Conservation (phyloP, 2,888 invertebrate genomes). For the Spatulosminthurus flaviceps region DNA sequence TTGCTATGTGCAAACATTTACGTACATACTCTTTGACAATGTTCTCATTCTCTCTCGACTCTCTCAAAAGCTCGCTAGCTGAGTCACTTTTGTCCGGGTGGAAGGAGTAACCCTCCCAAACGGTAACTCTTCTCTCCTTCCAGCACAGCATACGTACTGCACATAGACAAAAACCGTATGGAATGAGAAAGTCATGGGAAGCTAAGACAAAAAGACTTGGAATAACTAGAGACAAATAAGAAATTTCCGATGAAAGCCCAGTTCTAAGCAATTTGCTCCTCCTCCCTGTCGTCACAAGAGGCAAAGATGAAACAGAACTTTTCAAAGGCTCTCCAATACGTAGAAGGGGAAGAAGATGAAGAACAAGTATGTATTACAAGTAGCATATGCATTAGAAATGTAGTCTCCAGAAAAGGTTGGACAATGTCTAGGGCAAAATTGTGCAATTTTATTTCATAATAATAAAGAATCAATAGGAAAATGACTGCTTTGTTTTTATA, state of each 20-base stretch:
- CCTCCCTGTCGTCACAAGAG: neutral
- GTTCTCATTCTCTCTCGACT: conserved; percentile 1
- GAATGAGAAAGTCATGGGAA: neutral
- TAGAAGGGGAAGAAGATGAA: conserved; percentile 24
- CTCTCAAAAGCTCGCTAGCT: neutral
- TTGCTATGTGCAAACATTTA: neutral
- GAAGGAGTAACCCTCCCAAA: neutral
- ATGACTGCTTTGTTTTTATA: no score
- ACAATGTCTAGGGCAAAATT: no score
- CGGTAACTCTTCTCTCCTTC: neutral
- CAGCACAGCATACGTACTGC: no score
- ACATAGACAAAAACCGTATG: neutral
- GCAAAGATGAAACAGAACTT: conserved; percentile 28
- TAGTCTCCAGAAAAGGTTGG: no score
- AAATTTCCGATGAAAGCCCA: neutral
- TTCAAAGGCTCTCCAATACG: conserved; percentile 26
- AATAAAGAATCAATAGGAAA: no score
- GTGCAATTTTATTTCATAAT: no score
- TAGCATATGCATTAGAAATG: neutral
- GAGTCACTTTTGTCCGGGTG: neutral
- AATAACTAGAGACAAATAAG: neutral
- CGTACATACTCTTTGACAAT: neutral
- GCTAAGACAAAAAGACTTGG: conserved; percentile 20
- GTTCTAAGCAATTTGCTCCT: neutral
- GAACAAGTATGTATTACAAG: neutral